Evolutionary conservation across 2,888 invertebrate genomes (phyloP).

Genomic region (Trachelus iudaicus): DNA sequence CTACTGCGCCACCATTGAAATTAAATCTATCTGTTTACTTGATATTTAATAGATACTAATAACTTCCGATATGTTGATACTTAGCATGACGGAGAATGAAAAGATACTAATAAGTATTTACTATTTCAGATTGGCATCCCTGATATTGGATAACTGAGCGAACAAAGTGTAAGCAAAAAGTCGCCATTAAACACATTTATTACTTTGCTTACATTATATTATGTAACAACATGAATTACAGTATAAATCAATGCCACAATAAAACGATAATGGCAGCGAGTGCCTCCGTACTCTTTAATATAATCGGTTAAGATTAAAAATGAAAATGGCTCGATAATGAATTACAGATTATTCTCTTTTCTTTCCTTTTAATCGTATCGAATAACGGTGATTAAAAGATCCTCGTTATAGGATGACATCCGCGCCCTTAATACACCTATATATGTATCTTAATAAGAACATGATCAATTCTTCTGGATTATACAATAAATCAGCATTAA

Average conservation of each 20-base stretch:
- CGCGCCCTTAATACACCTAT: neutral
- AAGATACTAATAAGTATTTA: neutral
- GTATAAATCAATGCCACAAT: neutral
- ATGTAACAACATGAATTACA: conserved; percentile 3
- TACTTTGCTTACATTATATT: conserved; percentile 13
- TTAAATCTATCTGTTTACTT: neutral
- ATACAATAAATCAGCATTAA: neutral
- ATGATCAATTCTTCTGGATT: neutral
- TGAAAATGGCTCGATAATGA: neutral
- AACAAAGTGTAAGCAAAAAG: neutral
- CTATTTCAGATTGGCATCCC: neutral
- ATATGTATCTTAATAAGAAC: neutral
- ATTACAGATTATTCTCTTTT: neutral
- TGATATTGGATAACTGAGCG: neutral
- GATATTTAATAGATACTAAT: neutral
- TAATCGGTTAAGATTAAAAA: neutral
- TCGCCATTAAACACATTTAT: conserved; percentile 22
- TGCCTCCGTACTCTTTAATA: neutral
- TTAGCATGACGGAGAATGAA: neutral
- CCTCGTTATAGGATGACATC: neutral
- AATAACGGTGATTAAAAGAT: neutral
- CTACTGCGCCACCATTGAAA: neutral
- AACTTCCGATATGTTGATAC: neutral
- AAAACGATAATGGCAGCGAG: neutral
- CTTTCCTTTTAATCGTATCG: neutral